These are phyloP conservation scores for Pluvialis apricaria DNA, from an alignment of 2,113 vertebrate species.

Conservation along the genomic window DNA sequence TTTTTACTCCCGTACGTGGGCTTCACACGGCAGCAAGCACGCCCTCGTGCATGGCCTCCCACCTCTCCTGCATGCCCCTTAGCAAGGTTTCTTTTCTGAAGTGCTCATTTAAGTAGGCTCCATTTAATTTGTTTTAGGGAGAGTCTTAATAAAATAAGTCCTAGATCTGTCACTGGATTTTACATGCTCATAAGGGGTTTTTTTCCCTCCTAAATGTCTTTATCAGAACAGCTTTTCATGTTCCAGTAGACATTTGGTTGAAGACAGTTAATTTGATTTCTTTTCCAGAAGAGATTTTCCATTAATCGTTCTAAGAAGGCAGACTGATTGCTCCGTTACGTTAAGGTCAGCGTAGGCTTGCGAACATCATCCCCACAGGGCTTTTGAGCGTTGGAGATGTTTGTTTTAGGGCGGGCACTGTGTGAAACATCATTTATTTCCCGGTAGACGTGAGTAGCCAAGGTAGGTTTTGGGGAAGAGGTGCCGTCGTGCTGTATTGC, in stretches of 20 bases:
- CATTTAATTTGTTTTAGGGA: slow-evolving; percentile 59
- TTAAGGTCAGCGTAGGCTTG: slow-evolving; percentile 69
- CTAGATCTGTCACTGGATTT: slow-evolving; percentile 73
- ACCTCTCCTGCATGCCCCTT: neutral
- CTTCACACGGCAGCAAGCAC: neutral
- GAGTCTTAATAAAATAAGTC: slow-evolving; percentile 69
- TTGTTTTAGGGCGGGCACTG: neutral
- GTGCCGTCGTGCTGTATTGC: neutral
- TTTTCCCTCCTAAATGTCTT: slow-evolving; percentile 67
- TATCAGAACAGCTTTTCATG: slow-evolving; percentile 76
- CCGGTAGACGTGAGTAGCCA: neutral
- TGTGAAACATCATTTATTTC: neutral
- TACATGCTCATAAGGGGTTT: slow-evolving; percentile 31
- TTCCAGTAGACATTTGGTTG: slow-evolving; percentile 80
- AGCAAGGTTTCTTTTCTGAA: slow-evolving; percentile 30
- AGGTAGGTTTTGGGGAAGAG: slow-evolving; percentile 4
- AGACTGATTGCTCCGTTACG: slow-evolving; percentile 73
- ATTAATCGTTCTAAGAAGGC: slow-evolving; percentile 76
- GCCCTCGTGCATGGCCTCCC: neutral
- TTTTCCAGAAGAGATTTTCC: slow-evolving; percentile 79
- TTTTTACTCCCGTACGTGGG: neutral
- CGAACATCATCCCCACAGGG: slow-evolving; percentile 57
- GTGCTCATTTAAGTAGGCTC: slow-evolving; percentile 53
- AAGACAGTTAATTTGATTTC: slow-evolving; percentile 82
- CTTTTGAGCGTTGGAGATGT: slow-evolving; percentile 30